Percentiles rank a stretch among this genome's conserved stretches.
Evolutionary conservation across 2,797 vertebrate species (phyloP).

Genomic region (Spea hammondii): DNA sequence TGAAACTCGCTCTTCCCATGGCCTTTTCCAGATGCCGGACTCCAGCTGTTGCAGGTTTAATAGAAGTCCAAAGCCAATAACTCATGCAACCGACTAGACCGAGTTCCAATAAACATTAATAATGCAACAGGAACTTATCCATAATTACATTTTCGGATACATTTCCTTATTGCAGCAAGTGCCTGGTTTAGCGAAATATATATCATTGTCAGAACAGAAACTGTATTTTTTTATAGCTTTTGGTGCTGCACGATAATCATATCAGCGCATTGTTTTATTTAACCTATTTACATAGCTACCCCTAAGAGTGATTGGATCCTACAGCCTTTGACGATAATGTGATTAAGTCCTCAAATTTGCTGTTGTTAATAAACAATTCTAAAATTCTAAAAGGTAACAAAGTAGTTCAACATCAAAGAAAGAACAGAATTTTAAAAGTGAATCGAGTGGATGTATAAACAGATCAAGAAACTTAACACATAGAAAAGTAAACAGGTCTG

Average conservation of each 20-base stretch:
- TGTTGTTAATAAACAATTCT: too few species aligned
- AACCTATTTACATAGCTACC: too few species aligned
- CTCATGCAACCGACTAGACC: constrained; percentile 14
- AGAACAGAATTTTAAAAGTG: too few species aligned
- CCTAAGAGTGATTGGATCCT: too few species aligned
- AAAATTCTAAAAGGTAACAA: too few species aligned
- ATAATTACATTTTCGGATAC: constrained; percentile 16
- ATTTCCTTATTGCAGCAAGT: constrained; percentile 25
- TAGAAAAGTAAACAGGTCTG: too few species aligned
- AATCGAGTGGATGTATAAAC: too few species aligned
- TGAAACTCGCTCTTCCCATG: background rate
- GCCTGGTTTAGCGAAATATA: background rate
- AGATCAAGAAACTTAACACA: too few species aligned
- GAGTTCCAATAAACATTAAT: constrained; percentile 9
- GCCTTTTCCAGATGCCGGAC: constrained; percentile 6
- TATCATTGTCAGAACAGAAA: constrained; percentile 17
- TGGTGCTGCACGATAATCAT: background rate
- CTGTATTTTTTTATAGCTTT: constrained; percentile 9
- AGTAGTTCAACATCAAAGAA: too few species aligned
- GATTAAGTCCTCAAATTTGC: too few species aligned
- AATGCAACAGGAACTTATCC: constrained; percentile 21
- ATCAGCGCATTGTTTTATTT: too few species aligned
- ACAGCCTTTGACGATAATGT: too few species aligned
- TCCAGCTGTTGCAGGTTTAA: constrained; percentile 21
- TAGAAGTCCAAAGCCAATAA: constrained; percentile 19